phyloP scores from a whole-genome alignment of 2,113 vertebrate genomes.

The Amazona vittata region DNA sequence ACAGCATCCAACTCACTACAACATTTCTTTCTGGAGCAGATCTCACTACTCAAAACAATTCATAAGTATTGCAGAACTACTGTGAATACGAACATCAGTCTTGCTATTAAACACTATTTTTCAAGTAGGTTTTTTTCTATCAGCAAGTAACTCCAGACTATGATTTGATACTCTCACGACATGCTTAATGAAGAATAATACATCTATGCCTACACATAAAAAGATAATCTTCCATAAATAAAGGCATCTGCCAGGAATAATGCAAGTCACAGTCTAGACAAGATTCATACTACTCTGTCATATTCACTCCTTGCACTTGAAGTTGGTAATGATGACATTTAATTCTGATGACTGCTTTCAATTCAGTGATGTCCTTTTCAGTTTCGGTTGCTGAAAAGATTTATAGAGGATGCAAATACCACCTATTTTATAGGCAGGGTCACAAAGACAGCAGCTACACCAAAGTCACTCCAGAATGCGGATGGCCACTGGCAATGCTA shows the following conservation, averaged over 20 bases:
- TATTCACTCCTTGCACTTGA: background rate
- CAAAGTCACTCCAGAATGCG: background rate
- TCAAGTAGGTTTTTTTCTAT: background rate
- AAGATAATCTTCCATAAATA: background rate
- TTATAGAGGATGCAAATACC: background rate
- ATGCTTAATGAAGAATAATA: background rate
- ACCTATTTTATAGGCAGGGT: background rate
- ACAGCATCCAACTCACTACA: background rate
- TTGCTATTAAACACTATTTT: background rate
- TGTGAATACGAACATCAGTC: background rate
- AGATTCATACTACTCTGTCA: background rate
- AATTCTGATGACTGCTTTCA: background rate
- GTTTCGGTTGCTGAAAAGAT: background rate
- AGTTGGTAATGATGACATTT: background rate
- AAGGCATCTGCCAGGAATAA: background rate
- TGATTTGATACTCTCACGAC: background rate
- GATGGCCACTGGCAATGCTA: background rate
- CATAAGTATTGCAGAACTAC: background rate
- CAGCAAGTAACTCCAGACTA: background rate
- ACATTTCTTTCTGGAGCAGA: background rate
- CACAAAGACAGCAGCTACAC: background rate
- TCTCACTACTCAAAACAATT: background rate
- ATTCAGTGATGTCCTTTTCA: background rate
- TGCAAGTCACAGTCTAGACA: background rate
- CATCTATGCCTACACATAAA: background rate